Conservation (phyloP, 2,797 vertebrate genomes). For the Danio choprae region DNA sequence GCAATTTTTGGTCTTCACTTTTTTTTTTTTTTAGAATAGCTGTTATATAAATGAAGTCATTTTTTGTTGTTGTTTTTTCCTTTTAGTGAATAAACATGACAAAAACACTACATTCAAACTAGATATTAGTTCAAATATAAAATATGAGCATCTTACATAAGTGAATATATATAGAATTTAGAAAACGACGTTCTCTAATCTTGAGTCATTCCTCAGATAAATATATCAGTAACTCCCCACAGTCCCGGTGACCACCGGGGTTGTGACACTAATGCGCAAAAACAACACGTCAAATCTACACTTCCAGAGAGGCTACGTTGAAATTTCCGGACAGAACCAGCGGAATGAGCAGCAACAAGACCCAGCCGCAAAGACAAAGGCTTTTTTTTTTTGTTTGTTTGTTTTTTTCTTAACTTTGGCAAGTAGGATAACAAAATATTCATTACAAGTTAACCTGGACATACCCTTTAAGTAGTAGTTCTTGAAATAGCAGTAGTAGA, state of each 20-base stretch:
- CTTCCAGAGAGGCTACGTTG: conserved; percentile 63
- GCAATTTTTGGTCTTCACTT: conserved; percentile 86
- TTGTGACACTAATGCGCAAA: conserved; percentile 67
- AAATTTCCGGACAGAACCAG: conserved; percentile 68
- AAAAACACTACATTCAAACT: conserved; percentile 88
- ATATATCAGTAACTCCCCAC: conserved; percentile 82
- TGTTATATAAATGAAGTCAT: conserved; percentile 77
- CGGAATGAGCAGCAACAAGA: conserved; percentile 75
- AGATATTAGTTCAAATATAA: conserved; percentile 85
- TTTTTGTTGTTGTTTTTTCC: conserved; percentile 69
- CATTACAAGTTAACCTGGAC: conserved; percentile 84
- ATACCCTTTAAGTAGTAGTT: conserved; percentile 88
- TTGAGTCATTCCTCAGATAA: conserved; percentile 80
- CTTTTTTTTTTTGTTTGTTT: conserved; percentile 77
- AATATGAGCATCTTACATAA: conserved; percentile 85
- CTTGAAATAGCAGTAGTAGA: conserved; percentile 86
- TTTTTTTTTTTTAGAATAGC: conserved; percentile 71
- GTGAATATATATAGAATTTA: conserved; percentile 75
- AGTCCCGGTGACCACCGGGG: conserved; percentile 68
- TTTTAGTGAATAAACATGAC: conserved; percentile 80
- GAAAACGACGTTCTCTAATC: conserved; percentile 77
- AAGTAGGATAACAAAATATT: conserved; percentile 87
- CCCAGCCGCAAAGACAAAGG: conserved; percentile 83
- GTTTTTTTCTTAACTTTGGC: conserved; percentile 86
- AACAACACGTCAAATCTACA: conserved; percentile 70